Evolutionary conservation across 64 coral and sea anemone species (phyloP).

Genomic region (Pocillopora damicornis): DNA sequence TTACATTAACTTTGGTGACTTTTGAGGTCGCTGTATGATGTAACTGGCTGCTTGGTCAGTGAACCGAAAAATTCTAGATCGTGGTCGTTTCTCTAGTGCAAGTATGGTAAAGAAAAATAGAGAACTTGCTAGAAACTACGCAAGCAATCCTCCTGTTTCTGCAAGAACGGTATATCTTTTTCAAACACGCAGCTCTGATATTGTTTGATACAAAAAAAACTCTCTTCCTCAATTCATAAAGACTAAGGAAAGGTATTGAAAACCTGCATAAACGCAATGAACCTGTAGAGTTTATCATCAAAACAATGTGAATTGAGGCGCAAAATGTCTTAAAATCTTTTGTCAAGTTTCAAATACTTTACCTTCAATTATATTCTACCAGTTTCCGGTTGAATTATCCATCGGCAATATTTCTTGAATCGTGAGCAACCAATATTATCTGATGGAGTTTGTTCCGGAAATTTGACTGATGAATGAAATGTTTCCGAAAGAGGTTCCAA

Average conservation of each 20-base stretch:
- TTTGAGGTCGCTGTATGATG: too few species aligned
- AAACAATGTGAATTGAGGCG: not conserved
- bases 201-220: too few species aligned
- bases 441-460: not conserved
- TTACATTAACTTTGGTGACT: constrained; percentile 9
- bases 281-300: not conserved
- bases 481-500: too few species aligned
- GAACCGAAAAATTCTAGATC: not conserved
- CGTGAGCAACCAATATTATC: not conserved
- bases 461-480: not conserved
- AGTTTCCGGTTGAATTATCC: too few species aligned
- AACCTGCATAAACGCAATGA: not conserved
- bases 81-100: not conserved
- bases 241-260: not conserved
- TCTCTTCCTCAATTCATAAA: too few species aligned
- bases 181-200: too few species aligned
- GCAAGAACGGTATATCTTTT: too few species aligned
- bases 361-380: not conserved
- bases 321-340: not conserved
- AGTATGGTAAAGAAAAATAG: not conserved
- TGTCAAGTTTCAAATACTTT: not conserved
- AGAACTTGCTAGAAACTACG: not conserved
- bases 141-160: too few species aligned
- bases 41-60: not conserved
- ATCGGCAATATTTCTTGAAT: not conserved